Percentiles rank a stretch among this genome's conserved stretches.
phyloP scores from a whole-genome alignment of 2,888 invertebrate genomes.

The Danaus chrysippus region DNA sequence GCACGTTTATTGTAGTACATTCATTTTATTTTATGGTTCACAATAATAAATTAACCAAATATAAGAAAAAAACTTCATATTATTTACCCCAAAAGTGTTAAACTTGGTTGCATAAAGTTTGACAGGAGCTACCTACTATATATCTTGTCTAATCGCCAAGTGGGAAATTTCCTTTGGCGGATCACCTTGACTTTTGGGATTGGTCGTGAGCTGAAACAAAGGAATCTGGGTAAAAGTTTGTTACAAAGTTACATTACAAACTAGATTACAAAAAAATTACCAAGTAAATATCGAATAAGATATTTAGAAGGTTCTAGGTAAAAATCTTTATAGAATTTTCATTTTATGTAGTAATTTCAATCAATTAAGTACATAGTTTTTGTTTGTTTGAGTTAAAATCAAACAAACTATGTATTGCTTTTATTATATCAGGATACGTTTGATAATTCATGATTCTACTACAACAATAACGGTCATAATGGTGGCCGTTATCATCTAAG shows the following conservation, averaged over 20 bases:
- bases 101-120: not conserved
- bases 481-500: no score
- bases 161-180: conserved; percentile 51
- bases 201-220: conserved; percentile 46
- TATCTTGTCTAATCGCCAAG: conserved; percentile 52
- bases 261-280: no score
- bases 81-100: conserved; percentile 2
- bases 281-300: no score
- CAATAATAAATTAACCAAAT: not conserved
- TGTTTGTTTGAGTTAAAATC: no score
- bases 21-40: not conserved
- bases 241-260: not conserved
- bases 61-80: conserved; percentile 21
- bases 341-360: no score
- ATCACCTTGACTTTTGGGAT: conserved; percentile 48
- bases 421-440: no score
- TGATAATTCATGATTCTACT: no score
- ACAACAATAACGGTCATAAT: no score
- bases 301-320: no score
- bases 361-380: no score
- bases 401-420: not conserved
- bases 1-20: not conserved
- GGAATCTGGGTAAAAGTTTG: conserved; percentile 1
- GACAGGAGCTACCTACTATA: conserved; percentile 25
- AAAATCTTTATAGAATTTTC: no score